A percentile compares a stretch with the other conserved stretches of the same genome.
Conservation (phyloP, 2,888 invertebrate species). For the Drosophila subsilvestris region DNA sequence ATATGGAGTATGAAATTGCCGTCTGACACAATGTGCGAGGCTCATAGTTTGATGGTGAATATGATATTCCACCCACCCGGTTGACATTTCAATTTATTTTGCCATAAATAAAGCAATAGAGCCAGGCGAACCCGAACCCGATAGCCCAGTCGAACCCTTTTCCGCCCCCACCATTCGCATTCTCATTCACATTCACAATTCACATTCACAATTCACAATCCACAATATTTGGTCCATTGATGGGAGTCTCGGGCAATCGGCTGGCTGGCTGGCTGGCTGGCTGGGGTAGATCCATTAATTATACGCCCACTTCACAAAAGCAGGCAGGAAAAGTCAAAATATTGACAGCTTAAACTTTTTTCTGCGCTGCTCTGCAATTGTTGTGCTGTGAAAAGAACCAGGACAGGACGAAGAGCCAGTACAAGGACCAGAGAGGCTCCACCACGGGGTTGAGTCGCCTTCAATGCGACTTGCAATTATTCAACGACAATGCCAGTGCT, state of each 20-base stretch:
- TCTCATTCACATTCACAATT: slow-evolving; percentile 50
- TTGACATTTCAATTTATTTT: slow-evolving; percentile 80
- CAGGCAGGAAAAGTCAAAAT: slow-evolving; percentile 79
- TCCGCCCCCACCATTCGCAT: slow-evolving; percentile 27
- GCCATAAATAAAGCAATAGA: slow-evolving; percentile 75
- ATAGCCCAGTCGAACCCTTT: slow-evolving; percentile 55
- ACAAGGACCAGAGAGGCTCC: not conserved
- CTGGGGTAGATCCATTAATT: slow-evolving; percentile 70
- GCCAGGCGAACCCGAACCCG: slow-evolving; percentile 37
- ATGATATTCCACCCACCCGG: slow-evolving; percentile 74
- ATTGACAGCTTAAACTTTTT: slow-evolving; percentile 80
- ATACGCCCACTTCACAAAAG: slow-evolving; percentile 80
- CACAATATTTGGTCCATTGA: slow-evolving; percentile 67
- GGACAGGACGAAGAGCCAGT: slow-evolving; percentile 24
- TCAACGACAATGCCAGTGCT: slow-evolving; percentile 62
- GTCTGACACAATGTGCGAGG: slow-evolving; percentile 59
- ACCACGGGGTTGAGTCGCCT: not conserved
- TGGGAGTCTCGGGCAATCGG: slow-evolving; percentile 16
- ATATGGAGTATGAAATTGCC: slow-evolving; percentile 57
- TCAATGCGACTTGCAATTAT: slow-evolving; percentile 72
- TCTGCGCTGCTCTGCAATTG: slow-evolving; percentile 49
- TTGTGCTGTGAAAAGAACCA: slow-evolving; percentile 34
- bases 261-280: slow-evolving; percentile 1
- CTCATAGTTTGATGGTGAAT: slow-evolving; percentile 72
- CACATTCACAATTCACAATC: slow-evolving; percentile 57